Conservation (phyloP, 2,797 vertebrate species). For the Pangasius larnaudii region DNA sequence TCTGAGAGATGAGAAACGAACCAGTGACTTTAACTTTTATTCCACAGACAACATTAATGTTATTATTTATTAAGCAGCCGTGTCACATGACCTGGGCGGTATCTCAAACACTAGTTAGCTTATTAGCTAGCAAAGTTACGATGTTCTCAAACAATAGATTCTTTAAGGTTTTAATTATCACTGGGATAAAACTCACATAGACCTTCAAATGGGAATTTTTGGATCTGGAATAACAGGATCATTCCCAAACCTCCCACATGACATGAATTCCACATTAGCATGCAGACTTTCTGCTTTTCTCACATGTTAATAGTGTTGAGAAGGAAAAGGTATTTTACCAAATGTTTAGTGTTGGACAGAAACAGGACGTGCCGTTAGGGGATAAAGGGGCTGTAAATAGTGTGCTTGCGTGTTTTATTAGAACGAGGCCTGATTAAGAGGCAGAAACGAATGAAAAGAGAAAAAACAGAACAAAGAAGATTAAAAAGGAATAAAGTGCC, state of each 20-base stretch:
- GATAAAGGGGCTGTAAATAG: slow-evolving; percentile 76
- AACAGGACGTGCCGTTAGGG: slow-evolving; percentile 16
- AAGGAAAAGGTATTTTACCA: not conserved
- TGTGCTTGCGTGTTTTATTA: slow-evolving; percentile 67
- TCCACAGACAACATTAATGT: not conserved
- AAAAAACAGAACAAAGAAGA: slow-evolving; percentile 53
- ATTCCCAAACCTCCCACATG: not conserved
- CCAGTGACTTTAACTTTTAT: not conserved
- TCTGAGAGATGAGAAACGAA: not conserved
- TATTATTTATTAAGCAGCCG: not conserved
- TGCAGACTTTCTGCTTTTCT: slow-evolving; percentile 1
- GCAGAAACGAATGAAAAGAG: slow-evolving; percentile 52
- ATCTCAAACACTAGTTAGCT: not conserved
- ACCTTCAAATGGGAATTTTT: not conserved
- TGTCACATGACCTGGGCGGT: not conserved
- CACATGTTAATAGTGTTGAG: not conserved
- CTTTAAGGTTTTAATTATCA: not conserved
- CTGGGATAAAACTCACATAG: too few species aligned
- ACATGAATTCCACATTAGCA: not conserved
- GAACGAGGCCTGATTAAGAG: slow-evolving; percentile 48
- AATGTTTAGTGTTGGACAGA: not conserved
- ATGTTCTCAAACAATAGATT: not conserved
- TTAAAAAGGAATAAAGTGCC: slow-evolving; percentile 85
- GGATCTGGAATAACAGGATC: not conserved
- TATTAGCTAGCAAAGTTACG: not conserved